These are phyloP conservation scores for Cricetomys ansorgei DNA, from an alignment of 2,113 vertebrate species.

Conservation along the genomic window DNA sequence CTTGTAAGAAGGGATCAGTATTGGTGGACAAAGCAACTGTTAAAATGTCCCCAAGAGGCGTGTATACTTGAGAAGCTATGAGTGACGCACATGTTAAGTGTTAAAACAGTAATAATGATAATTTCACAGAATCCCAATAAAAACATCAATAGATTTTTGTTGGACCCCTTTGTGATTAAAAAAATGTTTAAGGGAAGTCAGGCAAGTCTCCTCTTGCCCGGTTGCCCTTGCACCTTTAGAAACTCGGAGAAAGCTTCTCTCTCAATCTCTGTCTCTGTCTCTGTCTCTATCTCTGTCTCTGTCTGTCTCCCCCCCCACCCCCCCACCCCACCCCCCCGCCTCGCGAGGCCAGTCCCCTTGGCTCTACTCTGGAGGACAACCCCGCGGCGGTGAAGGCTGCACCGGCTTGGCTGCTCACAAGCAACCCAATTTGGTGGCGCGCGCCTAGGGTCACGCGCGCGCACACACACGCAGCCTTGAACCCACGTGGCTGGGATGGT, in stretches of 20 bases:
- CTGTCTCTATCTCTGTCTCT: not conserved
- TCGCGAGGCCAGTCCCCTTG: not conserved
- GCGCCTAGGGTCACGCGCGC: not conserved
- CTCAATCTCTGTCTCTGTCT: not conserved
- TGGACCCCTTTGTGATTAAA: conserved; percentile 43
- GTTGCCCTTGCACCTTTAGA: not conserved
- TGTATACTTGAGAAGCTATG: conserved; percentile 29
- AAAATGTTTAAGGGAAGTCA: conserved; percentile 14
- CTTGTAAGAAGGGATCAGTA: not conserved
- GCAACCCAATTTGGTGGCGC: not conserved
- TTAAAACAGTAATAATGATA: conserved; percentile 40
- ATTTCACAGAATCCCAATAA: conserved; percentile 24
- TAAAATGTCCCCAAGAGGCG: conserved; percentile 51
- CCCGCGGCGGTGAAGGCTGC: not conserved
- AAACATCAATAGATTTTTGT: conserved; percentile 44
- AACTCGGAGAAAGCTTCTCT: not conserved
- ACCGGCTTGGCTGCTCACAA: not conserved
- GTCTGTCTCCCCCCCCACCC: not conserved
- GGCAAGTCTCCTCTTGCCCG: not conserved
- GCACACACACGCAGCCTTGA: not conserved
- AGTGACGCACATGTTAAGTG: conserved; percentile 29
- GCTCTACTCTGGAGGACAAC: not conserved
- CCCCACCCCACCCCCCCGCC: not conserved
- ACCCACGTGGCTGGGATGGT: not conserved
- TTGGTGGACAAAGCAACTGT: conserved; percentile 55